A percentile compares a stretch with the other conserved stretches of the same genome.
Conservation (phyloP, 2,888 invertebrate genomes). For the Tetramorium bicarinatum region DNA sequence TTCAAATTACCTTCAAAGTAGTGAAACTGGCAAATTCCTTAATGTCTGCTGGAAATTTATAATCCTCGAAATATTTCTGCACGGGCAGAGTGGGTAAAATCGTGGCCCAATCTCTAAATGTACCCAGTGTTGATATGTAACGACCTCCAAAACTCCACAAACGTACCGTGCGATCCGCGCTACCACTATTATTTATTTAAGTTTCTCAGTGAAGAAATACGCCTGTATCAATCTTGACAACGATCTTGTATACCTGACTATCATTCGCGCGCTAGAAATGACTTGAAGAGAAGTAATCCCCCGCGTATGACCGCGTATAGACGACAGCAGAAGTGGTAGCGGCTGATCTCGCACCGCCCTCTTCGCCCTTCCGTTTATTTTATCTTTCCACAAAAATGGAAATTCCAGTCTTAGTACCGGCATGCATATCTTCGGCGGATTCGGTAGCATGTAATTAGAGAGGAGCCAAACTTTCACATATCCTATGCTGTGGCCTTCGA, state of each 20-base stretch:
- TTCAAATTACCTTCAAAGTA: slow-evolving; percentile 90
- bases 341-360: slow-evolving; percentile 89
- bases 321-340: slow-evolving; percentile 90
- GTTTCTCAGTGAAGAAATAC: neutral
- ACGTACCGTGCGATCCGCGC: slow-evolving; percentile 91
- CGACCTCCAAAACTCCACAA: slow-evolving; percentile 92
- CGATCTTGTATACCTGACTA: slow-evolving; percentile 88
- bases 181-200: slow-evolving; percentile 87
- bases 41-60: slow-evolving; percentile 91
- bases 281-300: slow-evolving; percentile 90
- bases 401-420: slow-evolving; percentile 90
- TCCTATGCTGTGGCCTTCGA: slow-evolving; percentile 88
- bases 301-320: slow-evolving; percentile 91
- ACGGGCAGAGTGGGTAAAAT: slow-evolving; percentile 86
- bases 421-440: slow-evolving; percentile 87
- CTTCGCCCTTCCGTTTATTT: slow-evolving; percentile 90
- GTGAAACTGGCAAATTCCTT: slow-evolving; percentile 92
- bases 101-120: slow-evolving; percentile 89
- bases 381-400: slow-evolving; percentile 91
- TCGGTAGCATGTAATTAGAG: slow-evolving; percentile 88
- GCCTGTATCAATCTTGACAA: neutral
- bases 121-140: slow-evolving; percentile 92
- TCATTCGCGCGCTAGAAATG: slow-evolving; percentile 89
- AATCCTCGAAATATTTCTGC: slow-evolving; percentile 85
- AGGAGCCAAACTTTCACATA: slow-evolving; percentile 94